Base-by-base conservation (phyloP, 1,140 invertebrate species). In the Batillaria attramentaria region DNA sequence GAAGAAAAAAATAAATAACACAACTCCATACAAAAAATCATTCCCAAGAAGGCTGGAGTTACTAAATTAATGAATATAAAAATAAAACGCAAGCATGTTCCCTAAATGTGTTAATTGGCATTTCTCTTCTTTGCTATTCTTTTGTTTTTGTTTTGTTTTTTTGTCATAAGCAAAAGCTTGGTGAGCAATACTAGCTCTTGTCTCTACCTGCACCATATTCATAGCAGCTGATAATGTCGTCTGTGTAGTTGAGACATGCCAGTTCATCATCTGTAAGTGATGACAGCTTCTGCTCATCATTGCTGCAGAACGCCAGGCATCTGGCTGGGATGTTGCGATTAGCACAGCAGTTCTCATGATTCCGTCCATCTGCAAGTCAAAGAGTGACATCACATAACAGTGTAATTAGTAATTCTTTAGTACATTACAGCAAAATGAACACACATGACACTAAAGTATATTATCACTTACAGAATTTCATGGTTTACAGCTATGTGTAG, bases 291-390 rank as follows among this genome's bases (percentile, higher is more conserved):
- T 1, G 39, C 24, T 28, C 3, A 31, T 70, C 68, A 39, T 43
- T 46, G 28, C 68, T 70, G 35, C 68, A 70, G 20, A 70, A 46
- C 68, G 33, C 2, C 20, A 70, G 68, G 41, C 68, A 70, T 13
- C 6, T 37, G 4, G 68, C n/a, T 46, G 68, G 68, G 5, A 70
- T 31, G 1, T 31, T 8, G 5, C 41, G 50, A 16, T 31, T 39
- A 5, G 68, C 68, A 70, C 68, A 70, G 41, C 68, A 70, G 41
- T 70, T 39, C 18, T 24, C 68, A 46, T 70, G 68, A 37, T 70
- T 70, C 20, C 68, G 68, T 4, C 68, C 68, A 46, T 70, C 68
- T 70, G 68, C 43, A 70, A n/a, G n/a, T n/a, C n/a, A n/a, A n/a
- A n/a, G n/a, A n/a, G n/a, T n/a, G n/a, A n/a, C n/a, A 70, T n/a